Base-by-base conservation (phyloP, 2,888 invertebrate species). In the Allophyes oxyacanthae region DNA sequence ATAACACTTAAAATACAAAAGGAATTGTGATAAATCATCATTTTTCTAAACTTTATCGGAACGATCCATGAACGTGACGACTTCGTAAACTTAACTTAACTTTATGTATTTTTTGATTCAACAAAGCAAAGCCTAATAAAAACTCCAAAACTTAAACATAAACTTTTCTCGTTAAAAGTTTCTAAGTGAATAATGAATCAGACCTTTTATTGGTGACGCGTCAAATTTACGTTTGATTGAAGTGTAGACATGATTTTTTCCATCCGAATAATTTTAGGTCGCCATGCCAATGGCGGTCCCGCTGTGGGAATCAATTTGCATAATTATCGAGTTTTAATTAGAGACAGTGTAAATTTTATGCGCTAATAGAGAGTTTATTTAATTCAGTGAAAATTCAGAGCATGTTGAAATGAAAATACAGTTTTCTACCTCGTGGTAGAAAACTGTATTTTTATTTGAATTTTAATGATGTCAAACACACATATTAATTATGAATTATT, bases 151-250 rank as follows among this genome's bases (percentile, higher is more conserved):
- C 70, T 72, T 72, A 66, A 78, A 69, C 75, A 67, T 66, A 50
- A 78, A 81, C 68, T 81, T 81, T 81, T 78, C 81, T 81, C 78
- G 80, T 81, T 81, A 81, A 79, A 81, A 79, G 65, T 81, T 81
- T 45, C 34, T 67, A 66, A 74, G 72, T 77, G 81, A 78, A 76
- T 79, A 77, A 78, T 75, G 72, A 69, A 79, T 69, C 64, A 66
- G 64, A 65, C 66, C 73, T 70, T 66, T 63, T 70, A 69, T 71
- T 70, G 70, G 72, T 68, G 72, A 79, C 68, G 68, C 55, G 71
- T 72, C 62, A 65, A 64, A 71, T 71, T 70, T 71, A 59, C 54
- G 49, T 71, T 54, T 71, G 75, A 75, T 75, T 73, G 64, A 65
- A 36, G 28, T 53, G 41, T n/a, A 53, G 64, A 53, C 46, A 50